Evolutionary conservation across 2,113 vertebrate species (phyloP).

Genomic region (Macquaria ambigua): DNA sequence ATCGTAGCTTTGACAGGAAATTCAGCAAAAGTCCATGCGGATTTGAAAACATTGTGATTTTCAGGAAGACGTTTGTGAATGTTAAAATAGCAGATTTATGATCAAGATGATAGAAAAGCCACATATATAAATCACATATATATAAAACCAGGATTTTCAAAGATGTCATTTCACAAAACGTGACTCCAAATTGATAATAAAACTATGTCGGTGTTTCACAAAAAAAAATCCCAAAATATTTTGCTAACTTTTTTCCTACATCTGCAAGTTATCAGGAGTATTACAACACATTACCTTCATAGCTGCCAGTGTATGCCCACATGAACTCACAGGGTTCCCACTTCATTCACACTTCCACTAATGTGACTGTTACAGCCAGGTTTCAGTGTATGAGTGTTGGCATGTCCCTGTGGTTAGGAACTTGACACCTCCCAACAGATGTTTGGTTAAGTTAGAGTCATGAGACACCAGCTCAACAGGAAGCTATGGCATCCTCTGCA

Average conservation of each 20-base stretch:
- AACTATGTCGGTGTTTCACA: not conserved
- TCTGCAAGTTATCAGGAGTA: not conserved
- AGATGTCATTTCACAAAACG: not conserved
- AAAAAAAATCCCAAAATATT: too few relatives aligned
- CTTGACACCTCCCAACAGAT: conserved; percentile 12
- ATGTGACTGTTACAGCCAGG: not conserved
- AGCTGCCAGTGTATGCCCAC: not conserved
- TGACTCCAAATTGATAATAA: not conserved
- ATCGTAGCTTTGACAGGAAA: too few relatives aligned
- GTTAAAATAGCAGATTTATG: too few relatives aligned
- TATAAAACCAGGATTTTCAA: not conserved
- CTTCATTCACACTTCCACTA: not conserved
- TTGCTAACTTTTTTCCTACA: not conserved
- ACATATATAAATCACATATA: too few relatives aligned
- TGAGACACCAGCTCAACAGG: not conserved
- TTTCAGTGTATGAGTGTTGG: not conserved
- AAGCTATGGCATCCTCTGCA: conserved; percentile 5
- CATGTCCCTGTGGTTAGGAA: conserved; percentile 2
- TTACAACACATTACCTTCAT: conserved; percentile 5
- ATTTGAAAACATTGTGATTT: too few relatives aligned
- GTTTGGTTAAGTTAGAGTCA: conserved; percentile 5
- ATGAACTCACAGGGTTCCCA: not conserved
- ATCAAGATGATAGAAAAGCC: too few relatives aligned
- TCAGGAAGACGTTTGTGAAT: too few relatives aligned
- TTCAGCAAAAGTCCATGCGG: too few relatives aligned